Percentiles rank a stretch among this genome's conserved stretches.
Evolutionary conservation across 2,113 vertebrate genomes (phyloP).

Genomic region (Marmota monax): DNA sequence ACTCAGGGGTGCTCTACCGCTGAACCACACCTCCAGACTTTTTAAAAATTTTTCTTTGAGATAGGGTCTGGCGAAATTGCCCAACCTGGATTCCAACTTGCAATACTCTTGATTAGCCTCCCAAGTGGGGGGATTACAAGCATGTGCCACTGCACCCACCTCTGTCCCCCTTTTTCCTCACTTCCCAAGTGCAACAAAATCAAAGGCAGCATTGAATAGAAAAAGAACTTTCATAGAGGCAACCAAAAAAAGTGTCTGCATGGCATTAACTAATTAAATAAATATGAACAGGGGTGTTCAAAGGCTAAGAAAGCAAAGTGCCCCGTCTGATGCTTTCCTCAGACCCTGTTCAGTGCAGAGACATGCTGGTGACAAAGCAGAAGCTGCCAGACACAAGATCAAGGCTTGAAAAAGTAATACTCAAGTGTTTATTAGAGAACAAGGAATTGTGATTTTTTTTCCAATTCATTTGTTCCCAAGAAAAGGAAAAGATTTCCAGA

Average conservation of each 20-base stretch:
- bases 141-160: too few species aligned
- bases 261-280: neutral
- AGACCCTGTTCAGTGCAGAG: neutral
- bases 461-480: slow-evolving; percentile 1
- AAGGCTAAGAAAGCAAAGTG: neutral
- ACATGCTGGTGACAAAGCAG: neutral
- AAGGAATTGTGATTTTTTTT: neutral
- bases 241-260: neutral
- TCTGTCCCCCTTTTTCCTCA: neutral
- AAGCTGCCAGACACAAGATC: neutral
- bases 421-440: neutral
- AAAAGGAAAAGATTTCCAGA: slow-evolving; percentile 7
- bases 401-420: neutral
- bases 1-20: too few species aligned
- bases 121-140: too few species aligned
- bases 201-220: slow-evolving; percentile 1
- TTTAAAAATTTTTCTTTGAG: too few species aligned
- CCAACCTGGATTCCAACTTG: too few species aligned
- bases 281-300: neutral
- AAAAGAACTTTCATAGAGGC: neutral
- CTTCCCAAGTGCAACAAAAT: slow-evolving; percentile 13
- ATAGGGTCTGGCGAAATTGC: too few species aligned
- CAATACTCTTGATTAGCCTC: too few species aligned
- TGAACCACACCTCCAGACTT: too few species aligned
- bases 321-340: neutral